Evolutionary conservation across 2,113 vertebrate species (phyloP), one percentile per base, ranked within the genome.

Genomic region (Amphilophus citrinellus): DNA sequence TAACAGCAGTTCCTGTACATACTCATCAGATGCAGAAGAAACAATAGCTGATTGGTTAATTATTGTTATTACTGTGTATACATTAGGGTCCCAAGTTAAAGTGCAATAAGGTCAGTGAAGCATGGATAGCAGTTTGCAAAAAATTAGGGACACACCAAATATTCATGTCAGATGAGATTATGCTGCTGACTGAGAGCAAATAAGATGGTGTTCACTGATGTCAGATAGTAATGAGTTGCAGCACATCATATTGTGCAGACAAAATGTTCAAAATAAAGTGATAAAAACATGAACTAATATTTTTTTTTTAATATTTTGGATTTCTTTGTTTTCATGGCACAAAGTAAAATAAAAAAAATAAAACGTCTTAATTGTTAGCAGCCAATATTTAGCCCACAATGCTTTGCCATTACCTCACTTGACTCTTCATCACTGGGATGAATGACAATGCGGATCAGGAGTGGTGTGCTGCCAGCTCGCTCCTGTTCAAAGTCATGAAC

Each of bases 371-470:
- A 20, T 17, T 59, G 11, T 27, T 9, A 61, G 4, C 10, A 24
- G 32, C n/a, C 8, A 22, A 15, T 37, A 22, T 14, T 65, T 71
- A 39, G 3, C 5, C 2, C 24, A 17, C 10, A 60, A 2, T 18
- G 20, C 15, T 79, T 24, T 65, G 62, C 7, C n/a, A 32, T 60
- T 79, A 93, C 94, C 85, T 86, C 66, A 5, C 0, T 2, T 10
- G 63, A 22, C 6, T 81, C 62, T 1, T 3, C 1, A 14, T 93
- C 87, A 61, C 2, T 44, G 5, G 86, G 87, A 76, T 85, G 86
- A 39, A 93, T 50, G 37, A 92, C 56, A 2, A 95, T 22, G 50
- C n/a, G 60, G 60, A 94, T 61, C 57, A 57, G 53, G 32, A 91
- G 3, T 5, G 91, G 62, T 4, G 37, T 78, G 58, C 22, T 47